A percentile compares a stretch with the other conserved stretches of the same genome.
phyloP scores from a whole-genome alignment of 2,113 vertebrate species.

The Pangasianodon hypophthalmus region DNA sequence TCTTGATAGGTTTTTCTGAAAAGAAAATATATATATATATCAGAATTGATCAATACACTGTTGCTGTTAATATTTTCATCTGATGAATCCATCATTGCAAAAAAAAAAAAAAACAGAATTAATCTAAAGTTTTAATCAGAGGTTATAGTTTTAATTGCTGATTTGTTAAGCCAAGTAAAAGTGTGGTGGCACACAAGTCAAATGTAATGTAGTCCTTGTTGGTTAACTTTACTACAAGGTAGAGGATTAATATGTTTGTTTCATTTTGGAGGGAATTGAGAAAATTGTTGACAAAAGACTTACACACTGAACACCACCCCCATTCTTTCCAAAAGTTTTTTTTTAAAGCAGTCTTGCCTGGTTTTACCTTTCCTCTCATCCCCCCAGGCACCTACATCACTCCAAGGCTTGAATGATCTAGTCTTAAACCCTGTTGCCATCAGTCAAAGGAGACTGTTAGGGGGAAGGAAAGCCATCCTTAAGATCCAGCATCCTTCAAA shows the following conservation, averaged over 20 bases:
- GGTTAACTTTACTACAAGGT: neutral
- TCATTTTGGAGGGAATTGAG: neutral
- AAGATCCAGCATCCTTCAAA: slow-evolving; percentile 39
- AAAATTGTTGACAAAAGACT: neutral
- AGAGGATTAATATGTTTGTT: neutral
- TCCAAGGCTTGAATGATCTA: slow-evolving; percentile 59
- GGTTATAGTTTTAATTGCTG: neutral
- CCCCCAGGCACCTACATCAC: slow-evolving; percentile 32
- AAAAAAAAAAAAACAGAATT: neutral
- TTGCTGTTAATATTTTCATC: neutral
- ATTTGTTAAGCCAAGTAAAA: neutral
- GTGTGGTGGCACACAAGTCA: too few species aligned
- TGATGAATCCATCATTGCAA: neutral
- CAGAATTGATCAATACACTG: too few species aligned
- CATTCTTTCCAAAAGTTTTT: neutral
- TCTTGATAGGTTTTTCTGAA: too few species aligned
- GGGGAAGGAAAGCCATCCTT: slow-evolving; percentile 27
- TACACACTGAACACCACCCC: neutral
- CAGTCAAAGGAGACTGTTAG: slow-evolving; percentile 29
- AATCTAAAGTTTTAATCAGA: neutral
- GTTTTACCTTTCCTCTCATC: slow-evolving; percentile 35
- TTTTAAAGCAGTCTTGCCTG: neutral
- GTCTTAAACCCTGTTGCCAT: slow-evolving; percentile 43
- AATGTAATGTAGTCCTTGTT: neutral
- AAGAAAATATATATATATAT: too few species aligned